Percentiles rank a stretch among this genome's conserved stretches.
Conservation (phyloP, 92 coral and sea anemone species). For the Siderastrea siderea region DNA sequence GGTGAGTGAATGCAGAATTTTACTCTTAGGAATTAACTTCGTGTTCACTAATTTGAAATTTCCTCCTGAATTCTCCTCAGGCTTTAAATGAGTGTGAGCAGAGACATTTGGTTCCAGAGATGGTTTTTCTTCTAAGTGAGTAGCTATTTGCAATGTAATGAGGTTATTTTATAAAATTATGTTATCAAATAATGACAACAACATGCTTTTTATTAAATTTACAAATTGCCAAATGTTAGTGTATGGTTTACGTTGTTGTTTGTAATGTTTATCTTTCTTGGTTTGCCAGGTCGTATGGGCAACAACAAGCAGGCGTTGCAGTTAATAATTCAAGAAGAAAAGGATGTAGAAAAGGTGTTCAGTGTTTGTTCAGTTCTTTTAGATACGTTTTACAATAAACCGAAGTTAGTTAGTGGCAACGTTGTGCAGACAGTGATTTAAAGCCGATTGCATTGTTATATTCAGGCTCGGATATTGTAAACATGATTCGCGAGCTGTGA, state of each 20-base stretch:
- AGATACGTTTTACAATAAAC: too few species aligned
- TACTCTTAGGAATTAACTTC: not conserved
- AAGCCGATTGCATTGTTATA: too few species aligned
- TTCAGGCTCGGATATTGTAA: too few species aligned
- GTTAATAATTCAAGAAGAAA: slow-evolving; percentile 91
- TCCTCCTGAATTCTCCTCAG: slow-evolving; percentile 23
- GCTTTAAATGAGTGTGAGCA: slow-evolving; percentile 96
- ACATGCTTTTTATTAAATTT: too few species aligned
- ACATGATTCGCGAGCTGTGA: too few species aligned
- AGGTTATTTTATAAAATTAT: not conserved
- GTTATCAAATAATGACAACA: too few species aligned
- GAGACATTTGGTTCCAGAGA: slow-evolving; percentile 94
- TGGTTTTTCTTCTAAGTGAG: slow-evolving; percentile 95
- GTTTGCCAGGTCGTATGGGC: slow-evolving; percentile 94
- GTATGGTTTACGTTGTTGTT: too few species aligned
- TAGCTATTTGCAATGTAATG: not conserved
- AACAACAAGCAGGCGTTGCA: slow-evolving; percentile 97
- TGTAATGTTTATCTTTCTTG: not conserved
- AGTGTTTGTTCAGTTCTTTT: too few species aligned
- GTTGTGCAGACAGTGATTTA: too few species aligned
- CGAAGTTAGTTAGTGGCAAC: not conserved
- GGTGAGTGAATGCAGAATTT: too few species aligned
- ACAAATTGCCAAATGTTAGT: too few species aligned
- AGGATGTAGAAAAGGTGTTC: slow-evolving; percentile 91
- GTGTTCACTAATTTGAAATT: not conserved